Base-by-base conservation (phyloP, 2,888 invertebrate species). In the Selenia dentaria region DNA sequence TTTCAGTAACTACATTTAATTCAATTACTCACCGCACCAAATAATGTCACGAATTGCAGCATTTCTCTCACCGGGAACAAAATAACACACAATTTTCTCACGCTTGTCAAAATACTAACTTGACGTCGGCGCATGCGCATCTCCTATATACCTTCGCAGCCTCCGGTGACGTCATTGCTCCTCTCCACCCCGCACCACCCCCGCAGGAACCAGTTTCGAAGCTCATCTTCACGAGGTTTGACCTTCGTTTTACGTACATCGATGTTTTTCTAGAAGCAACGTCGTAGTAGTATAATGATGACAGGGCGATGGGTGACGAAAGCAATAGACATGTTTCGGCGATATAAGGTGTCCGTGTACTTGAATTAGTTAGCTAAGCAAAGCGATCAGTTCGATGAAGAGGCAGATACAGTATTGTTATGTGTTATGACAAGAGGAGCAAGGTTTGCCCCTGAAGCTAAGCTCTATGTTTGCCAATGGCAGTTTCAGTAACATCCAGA, bases 111-210 rank as follows among this genome's bases (percentile, higher is more conserved):
- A 73, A 76, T 74, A 80, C 77, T 76, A 71, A 68, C 67, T 69
- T 64, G 51, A 51, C 46, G 57, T 70, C 59, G 66, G 61, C 73
- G 74, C 72, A 52, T 45, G 79, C 79, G 71, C 83, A 82, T 83
- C 85, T 79, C 74, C 79, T 89, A 86, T 86, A 87, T 89, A 89
- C 67, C 73, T 55, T 49, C 70, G 62, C 83, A 83, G 83, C 79
- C 81, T 84, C 80, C 79, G 62, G 55, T 84, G 85, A 88, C 85
- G 86, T 87, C 83, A 87, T 47, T 12, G 18, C 55, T 59, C 56
- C 57, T 56, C 57, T 47, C 53, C 42, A 10, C 59, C 51, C 58
- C 41, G 42, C 41, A 13, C 46, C 42, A 27, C 45, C 33, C 53
- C 60, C 57, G 53, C 49, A 50, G 51, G 43, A 70, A 86, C 83